Conservation (phyloP, 2,888 invertebrate genomes). For the Unio pictorum region DNA sequence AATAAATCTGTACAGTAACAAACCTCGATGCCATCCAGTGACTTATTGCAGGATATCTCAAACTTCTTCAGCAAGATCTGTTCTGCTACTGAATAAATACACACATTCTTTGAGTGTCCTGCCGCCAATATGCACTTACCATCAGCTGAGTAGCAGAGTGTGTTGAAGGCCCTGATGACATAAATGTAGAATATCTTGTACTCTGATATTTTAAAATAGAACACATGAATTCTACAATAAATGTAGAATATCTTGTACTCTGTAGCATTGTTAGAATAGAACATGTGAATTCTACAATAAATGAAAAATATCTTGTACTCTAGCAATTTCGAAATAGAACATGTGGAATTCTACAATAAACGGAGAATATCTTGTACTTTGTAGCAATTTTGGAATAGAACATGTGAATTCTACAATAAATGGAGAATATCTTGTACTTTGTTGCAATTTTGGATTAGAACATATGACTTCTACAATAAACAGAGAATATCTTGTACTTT, state of each 20-base stretch:
- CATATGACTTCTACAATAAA: conserved; percentile 4
- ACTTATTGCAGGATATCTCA: conserved; percentile 93
- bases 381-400: too few relatives aligned
- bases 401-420: conserved; percentile 2
- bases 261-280: too few relatives aligned
- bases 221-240: conserved; percentile 2
- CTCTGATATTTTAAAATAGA: not conserved
- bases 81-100: conserved; percentile 91
- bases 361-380: not conserved
- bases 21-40: conserved; percentile 94
- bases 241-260: not conserved
- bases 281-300: conserved; percentile 3
- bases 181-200: conserved; percentile 5
- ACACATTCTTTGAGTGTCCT: conserved; percentile 94
- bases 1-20: conserved; percentile 69
- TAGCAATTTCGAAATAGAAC: too few relatives aligned
- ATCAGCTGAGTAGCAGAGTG: conserved; percentile 94
- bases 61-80: conserved; percentile 91
- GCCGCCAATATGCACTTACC: conserved; percentile 91
- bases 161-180: conserved; percentile 86
- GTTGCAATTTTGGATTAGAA: too few relatives aligned
- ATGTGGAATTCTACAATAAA: conserved; percentile 3
- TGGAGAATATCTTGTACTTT: not conserved
- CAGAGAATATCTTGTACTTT: too few relatives aligned
- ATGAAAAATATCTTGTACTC: not conserved